phyloP scores from a whole-genome alignment of 2,113 vertebrate genomes.

The Oreochromis aureus region DNA sequence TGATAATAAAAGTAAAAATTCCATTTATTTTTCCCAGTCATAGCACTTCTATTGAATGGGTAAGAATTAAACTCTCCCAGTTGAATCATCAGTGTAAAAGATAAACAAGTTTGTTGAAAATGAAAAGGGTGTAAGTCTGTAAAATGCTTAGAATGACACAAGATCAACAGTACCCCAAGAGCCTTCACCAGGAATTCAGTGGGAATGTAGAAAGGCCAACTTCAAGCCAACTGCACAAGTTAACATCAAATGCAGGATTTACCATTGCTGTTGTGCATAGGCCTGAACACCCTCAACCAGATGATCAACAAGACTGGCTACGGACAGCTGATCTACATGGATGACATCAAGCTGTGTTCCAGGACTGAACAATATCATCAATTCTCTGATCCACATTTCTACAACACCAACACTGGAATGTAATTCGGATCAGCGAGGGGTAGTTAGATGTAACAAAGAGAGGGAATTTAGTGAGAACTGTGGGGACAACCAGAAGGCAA shows the following conservation, averaged over 20 bases:
- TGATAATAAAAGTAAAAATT: background rate
- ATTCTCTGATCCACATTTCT: background rate
- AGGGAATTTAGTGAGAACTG: background rate
- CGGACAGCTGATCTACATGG: background rate
- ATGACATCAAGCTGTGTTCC: background rate
- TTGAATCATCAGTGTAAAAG: background rate
- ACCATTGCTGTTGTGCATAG: background rate
- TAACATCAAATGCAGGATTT: background rate
- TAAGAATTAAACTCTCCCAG: background rate
- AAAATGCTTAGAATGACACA: background rate
- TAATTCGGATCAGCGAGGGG: background rate
- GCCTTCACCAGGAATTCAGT: background rate
- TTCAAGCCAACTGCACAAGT: background rate
- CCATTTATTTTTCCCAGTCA: background rate
- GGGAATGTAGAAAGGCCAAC: background rate
- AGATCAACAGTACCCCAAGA: background rate
- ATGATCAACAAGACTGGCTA: background rate
- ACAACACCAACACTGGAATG: background rate
- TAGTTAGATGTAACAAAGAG: background rate
- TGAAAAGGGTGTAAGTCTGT: background rate
- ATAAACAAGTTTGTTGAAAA: background rate
- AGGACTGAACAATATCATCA: background rate
- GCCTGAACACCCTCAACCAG: background rate
- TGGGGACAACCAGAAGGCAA: background rate
- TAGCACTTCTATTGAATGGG: background rate